A percentile compares a stretch with the other conserved stretches of the same genome.
These are phyloP conservation scores for Trematomus bernacchii DNA, from an alignment of 2,797 vertebrate species.

Conservation along the genomic window DNA sequence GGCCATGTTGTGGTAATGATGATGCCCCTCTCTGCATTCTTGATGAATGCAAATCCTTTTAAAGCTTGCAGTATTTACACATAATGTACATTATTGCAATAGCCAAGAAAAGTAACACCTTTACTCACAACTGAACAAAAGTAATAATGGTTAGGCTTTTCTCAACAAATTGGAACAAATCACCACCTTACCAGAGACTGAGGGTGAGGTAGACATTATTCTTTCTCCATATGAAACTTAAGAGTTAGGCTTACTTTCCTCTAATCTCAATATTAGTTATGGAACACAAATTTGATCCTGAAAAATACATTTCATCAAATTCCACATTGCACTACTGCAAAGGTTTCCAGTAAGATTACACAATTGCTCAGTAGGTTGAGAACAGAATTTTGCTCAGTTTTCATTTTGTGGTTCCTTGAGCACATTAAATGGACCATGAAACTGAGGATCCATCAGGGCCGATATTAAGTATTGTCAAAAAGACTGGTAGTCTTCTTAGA, in stretches of 20 bases:
- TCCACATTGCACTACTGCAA: background rate
- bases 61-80: slow-evolving; percentile 8
- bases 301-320: background rate
- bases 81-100: background rate
- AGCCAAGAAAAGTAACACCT: background rate
- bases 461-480: slow-evolving; percentile 10
- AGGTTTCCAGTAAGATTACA: slow-evolving; percentile 14
- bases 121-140: background rate
- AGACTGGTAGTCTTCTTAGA: background rate
- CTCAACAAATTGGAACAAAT: background rate
- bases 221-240: background rate
- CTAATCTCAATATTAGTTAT: no score
- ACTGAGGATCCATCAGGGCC: slow-evolving; percentile 8
- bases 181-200: background rate
- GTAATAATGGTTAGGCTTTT: background rate
- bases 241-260: background rate
- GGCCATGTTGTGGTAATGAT: background rate
- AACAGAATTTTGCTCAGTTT: background rate
- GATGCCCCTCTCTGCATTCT: background rate
- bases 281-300: background rate
- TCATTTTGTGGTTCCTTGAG: slow-evolving; percentile 34
- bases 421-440: slow-evolving; percentile 26
- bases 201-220: no score
- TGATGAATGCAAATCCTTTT: background rate
- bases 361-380: background rate